Evolutionary conservation across 2,113 vertebrate genomes (phyloP).

Genomic region (Odontophorus gujanensis): DNA sequence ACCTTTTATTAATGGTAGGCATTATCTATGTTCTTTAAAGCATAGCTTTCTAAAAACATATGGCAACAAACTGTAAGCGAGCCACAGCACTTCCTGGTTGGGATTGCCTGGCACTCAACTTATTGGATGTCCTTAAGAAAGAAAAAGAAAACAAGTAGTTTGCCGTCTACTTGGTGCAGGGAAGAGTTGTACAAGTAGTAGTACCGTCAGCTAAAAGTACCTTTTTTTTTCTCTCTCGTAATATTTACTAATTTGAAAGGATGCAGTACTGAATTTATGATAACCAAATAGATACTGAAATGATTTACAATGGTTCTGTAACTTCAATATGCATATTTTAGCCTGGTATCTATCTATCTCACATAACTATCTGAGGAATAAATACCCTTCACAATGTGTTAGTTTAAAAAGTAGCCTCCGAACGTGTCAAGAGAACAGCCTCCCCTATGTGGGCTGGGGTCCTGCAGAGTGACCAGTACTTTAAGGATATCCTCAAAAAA

Average conservation of each 20-base stretch:
- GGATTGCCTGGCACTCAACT: background rate
- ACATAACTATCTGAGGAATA: background rate
- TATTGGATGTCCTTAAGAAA: background rate
- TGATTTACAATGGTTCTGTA: slow-evolving; percentile 15
- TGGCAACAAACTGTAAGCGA: background rate
- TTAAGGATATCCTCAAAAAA: slow-evolving; percentile 38
- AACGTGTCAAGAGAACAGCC: background rate
- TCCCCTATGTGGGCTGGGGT: background rate
- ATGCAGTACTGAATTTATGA: slow-evolving; percentile 20
- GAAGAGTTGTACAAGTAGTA: too few species aligned
- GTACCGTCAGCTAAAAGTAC: background rate
- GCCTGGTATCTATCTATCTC: background rate
- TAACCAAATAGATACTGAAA: background rate
- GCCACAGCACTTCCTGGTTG: background rate
- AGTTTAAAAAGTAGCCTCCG: background rate
- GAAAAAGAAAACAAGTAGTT: background rate
- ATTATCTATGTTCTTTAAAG: background rate
- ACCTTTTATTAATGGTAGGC: background rate
- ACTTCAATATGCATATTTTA: background rate
- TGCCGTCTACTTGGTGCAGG: too few species aligned
- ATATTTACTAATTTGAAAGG: background rate
- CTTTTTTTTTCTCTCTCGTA: background rate
- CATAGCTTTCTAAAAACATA: background rate
- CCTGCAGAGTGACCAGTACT: background rate
- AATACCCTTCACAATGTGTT: background rate